These are phyloP conservation scores for Ormyrus pomaceus DNA, from an alignment of 2,888 invertebrate species.

Conservation along the genomic window DNA sequence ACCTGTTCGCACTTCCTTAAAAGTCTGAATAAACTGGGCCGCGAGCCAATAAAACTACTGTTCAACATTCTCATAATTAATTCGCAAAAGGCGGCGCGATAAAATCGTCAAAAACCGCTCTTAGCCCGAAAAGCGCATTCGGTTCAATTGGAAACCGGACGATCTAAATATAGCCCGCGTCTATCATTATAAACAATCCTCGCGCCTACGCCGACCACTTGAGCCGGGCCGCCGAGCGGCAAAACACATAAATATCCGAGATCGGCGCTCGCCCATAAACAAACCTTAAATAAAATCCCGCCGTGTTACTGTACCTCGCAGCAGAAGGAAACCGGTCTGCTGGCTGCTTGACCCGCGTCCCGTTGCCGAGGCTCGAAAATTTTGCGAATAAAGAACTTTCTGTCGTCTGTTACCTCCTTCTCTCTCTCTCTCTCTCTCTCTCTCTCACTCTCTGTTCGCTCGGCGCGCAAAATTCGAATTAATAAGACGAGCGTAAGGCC, in stretches of 20 bases:
- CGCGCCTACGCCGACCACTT: conserved; percentile 3
- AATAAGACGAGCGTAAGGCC: conserved; percentile 4
- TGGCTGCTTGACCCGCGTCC: conserved; percentile 3
- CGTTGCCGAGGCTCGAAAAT: conserved; percentile 9
- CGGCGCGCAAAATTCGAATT: conserved; percentile 10
- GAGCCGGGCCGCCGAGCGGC: not conserved
- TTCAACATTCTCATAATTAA: no score
- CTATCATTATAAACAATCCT: not conserved
- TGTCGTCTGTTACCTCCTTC: not conserved
- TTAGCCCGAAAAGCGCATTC: not conserved
- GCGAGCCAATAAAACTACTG: no score
- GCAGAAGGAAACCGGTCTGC: conserved; percentile 15
- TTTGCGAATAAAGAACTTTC: conserved; percentile 1
- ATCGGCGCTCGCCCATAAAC: conserved; percentile 18
- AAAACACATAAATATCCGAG: conserved; percentile 38
- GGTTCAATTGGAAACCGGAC: not conserved
- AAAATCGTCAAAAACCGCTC: not conserved
- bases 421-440: not conserved
- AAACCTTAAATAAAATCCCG: not conserved
- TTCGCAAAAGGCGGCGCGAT: no score
- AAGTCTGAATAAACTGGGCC: no score
- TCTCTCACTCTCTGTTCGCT: not conserved
- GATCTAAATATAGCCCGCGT: no score
- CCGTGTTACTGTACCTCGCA: not conserved
- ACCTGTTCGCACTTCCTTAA: no score